Conservation (phyloP, 2,113 vertebrate species). For the Physeter macrocephalus region DNA sequence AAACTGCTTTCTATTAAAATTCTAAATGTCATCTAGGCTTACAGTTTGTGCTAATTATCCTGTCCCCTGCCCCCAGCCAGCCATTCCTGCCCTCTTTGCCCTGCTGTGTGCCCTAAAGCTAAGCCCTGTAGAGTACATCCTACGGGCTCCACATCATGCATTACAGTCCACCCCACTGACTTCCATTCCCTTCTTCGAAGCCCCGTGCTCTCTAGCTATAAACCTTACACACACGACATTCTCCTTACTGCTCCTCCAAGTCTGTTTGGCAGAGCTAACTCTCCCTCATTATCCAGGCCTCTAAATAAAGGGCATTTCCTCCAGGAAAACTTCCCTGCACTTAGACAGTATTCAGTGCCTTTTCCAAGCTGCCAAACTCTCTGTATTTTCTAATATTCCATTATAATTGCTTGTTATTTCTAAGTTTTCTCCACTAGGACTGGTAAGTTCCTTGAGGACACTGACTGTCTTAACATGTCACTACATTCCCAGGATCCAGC, state of each 20-base stretch:
- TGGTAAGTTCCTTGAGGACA: not conserved
- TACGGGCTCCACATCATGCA: rapidly evolving
- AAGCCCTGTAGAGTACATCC: rapidly evolving
- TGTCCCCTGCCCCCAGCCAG: not conserved
- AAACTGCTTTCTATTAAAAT: not conserved
- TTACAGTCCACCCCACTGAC: not conserved
- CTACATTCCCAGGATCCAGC: not conserved
- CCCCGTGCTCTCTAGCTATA: not conserved
- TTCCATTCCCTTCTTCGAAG: not conserved
- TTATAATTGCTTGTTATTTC: not conserved
- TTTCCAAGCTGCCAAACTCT: not conserved
- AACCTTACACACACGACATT: rapidly evolving
- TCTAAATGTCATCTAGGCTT: not conserved
- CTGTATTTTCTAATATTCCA: not conserved
- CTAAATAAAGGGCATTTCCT: not conserved
- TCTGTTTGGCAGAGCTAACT: not conserved
- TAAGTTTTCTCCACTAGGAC: not conserved
- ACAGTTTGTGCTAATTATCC: not conserved
- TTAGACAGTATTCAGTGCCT: not conserved
- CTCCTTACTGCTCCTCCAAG: not conserved
- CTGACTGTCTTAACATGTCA: not conserved
- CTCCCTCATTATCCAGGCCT: not conserved
- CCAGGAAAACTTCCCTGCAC: not conserved
- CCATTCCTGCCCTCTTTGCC: not conserved
- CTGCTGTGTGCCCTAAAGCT: not conserved